Evolutionary conservation across 2,888 invertebrate species (phyloP).

Genomic region (Meiosimyza platycephala): DNA sequence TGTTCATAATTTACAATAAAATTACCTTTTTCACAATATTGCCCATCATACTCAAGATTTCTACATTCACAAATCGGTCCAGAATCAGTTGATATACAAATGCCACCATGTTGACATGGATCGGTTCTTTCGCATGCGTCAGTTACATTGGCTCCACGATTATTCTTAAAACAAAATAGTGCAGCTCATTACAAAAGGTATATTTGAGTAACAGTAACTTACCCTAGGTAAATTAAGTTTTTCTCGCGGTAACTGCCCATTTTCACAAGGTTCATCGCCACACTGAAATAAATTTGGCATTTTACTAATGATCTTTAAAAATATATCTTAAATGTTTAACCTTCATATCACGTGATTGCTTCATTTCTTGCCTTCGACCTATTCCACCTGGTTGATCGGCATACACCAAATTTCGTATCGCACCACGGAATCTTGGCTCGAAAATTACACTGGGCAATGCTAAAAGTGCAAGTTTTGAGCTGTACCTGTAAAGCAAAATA

Average conservation of each 20-base stretch:
- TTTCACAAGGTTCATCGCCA: slow-evolving; percentile 67
- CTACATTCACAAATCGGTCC: slow-evolving; percentile 96
- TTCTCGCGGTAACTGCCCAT: slow-evolving; percentile 65
- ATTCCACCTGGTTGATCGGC: slow-evolving; percentile 83
- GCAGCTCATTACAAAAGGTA: not conserved
- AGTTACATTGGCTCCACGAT: slow-evolving; percentile 73
- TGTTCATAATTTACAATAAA: not conserved
- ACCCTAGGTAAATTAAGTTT: slow-evolving; percentile 62
- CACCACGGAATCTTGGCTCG: slow-evolving; percentile 91
- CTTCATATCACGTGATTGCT: slow-evolving; percentile 83
- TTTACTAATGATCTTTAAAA: not conserved
- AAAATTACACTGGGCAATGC: slow-evolving; percentile 92
- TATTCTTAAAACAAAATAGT: not conserved
- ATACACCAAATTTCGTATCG: slow-evolving; percentile 91
- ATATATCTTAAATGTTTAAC: slow-evolving; percentile 66
- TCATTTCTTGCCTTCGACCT: slow-evolving; percentile 85
- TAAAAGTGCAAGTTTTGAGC: slow-evolving; percentile 84
- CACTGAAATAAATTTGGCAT: slow-evolving; percentile 52
- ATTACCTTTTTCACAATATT: slow-evolving; percentile 93
- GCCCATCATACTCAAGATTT: slow-evolving; percentile 91
- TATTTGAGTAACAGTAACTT: slow-evolving; percentile 45
- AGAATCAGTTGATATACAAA: slow-evolving; percentile 94
- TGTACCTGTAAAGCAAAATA: slow-evolving; percentile 71
- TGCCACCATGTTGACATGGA: slow-evolving; percentile 94
- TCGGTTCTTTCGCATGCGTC: slow-evolving; percentile 89